These are phyloP conservation scores for Leptobrachium leishanense DNA, from an alignment of 2,113 vertebrate genomes.

Conservation along the genomic window DNA sequence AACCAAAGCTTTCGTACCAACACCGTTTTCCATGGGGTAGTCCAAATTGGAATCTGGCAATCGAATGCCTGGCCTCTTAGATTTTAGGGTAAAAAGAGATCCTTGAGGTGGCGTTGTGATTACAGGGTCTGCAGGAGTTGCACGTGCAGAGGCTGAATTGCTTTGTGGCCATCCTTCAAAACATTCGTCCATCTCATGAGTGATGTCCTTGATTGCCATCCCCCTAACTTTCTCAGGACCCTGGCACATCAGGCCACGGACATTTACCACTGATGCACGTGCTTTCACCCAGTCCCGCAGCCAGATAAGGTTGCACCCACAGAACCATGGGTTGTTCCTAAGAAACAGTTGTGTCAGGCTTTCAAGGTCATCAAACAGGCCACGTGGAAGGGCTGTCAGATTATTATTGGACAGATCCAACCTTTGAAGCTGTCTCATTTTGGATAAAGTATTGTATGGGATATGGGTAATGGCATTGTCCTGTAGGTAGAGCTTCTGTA, in stretches of 20 bases:
- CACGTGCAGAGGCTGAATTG: conserved; percentile 51
- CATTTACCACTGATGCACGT: conserved; percentile 78
- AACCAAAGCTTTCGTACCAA: conserved; percentile 79
- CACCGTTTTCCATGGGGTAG: conserved; percentile 75
- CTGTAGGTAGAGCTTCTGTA: conserved; percentile 85
- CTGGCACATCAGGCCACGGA: conserved; percentile 86
- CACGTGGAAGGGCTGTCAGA: conserved; percentile 84
- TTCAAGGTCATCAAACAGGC: conserved; percentile 86
- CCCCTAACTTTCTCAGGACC: conserved; percentile 83
- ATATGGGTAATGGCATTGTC: conserved; percentile 90
- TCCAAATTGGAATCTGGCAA: conserved; percentile 80
- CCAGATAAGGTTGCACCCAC: conserved; percentile 91
- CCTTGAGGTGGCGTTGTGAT: conserved; percentile 80
- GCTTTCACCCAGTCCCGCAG: conserved; percentile 85
- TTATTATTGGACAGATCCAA: conserved; percentile 93
- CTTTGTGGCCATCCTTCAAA: conserved; percentile 63
- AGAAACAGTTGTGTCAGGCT: conserved; percentile 82
- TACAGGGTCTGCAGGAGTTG: conserved; percentile 55
- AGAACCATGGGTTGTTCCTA: conserved; percentile 93
- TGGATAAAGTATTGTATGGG: conserved; percentile 79
- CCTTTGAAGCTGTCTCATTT: conserved; percentile 79
- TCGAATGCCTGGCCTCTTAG: conserved; percentile 79
- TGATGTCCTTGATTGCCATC: conserved; percentile 81
- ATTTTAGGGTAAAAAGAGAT: conserved; percentile 84
- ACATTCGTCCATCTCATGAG: conserved; percentile 86